A percentile compares a stretch with the other conserved stretches of the same genome.
Evolutionary conservation across 2,797 vertebrate genomes (phyloP).

Genomic region (Acanthornis magna): DNA sequence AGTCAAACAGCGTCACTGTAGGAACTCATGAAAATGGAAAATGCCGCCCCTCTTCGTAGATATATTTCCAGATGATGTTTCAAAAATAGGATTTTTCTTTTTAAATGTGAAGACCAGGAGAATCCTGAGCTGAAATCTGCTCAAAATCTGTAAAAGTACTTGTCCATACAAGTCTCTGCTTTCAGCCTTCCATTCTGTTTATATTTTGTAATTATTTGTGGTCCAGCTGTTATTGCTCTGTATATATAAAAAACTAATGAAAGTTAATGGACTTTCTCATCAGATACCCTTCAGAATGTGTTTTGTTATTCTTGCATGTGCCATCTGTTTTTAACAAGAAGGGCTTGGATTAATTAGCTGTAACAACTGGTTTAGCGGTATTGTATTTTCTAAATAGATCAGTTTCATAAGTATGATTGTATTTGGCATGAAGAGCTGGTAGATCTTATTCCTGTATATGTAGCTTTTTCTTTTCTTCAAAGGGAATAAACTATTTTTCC

Average conservation of each 20-base stretch:
- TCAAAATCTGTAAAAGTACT: background rate
- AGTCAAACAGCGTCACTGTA: background rate
- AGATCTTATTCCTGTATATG: background rate
- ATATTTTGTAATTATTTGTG: constrained; percentile 27
- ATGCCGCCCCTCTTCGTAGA: background rate
- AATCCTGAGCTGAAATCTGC: background rate
- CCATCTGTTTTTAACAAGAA: constrained; percentile 50
- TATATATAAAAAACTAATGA: constrained; percentile 30
- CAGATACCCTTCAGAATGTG: background rate
- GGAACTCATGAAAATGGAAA: background rate
- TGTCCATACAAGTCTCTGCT: background rate
- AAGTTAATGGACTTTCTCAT: constrained; percentile 35
- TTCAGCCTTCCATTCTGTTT: constrained; percentile 41
- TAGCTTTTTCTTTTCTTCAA: background rate
- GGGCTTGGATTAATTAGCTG: constrained; percentile 39
- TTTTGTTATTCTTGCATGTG: constrained; percentile 35
- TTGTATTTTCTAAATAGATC: constrained; percentile 32
- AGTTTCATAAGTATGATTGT: constrained; percentile 34
- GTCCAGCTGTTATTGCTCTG: background rate
- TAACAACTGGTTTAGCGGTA: constrained; percentile 39
- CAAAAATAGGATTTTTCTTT: background rate
- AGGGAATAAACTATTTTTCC: background rate
- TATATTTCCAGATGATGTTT: background rate
- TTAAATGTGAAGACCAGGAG: background rate
- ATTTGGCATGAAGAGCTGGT: constrained; percentile 15